phyloP scores from a whole-genome alignment of 2,888 invertebrate genomes.

The Tethea ocularis region DNA sequence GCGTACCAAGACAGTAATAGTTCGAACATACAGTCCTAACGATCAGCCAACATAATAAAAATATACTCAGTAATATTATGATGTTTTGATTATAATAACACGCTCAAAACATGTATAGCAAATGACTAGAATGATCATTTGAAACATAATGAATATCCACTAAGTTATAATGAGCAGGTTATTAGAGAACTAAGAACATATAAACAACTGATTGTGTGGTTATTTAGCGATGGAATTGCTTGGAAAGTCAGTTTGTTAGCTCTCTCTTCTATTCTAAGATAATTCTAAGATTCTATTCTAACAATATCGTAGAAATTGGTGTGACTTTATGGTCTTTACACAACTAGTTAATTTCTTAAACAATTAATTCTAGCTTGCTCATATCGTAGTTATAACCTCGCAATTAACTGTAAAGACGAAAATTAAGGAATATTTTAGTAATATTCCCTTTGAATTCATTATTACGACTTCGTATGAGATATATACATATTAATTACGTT shows the following conservation, averaged over 20 bases:
- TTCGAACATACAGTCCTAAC: constrained; percentile 17
- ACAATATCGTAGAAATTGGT: no score
- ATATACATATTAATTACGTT: no score
- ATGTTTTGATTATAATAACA: constrained; percentile 1
- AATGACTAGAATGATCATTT: neutral
- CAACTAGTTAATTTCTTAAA: no score
- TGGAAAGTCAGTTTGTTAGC: constrained; percentile 1
- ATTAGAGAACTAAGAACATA: constrained; percentile 1
- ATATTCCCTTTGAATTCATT: no score
- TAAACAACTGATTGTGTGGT: neutral
- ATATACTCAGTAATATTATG: constrained; percentile 23
- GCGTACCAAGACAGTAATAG: constrained; percentile 13
- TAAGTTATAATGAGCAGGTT: constrained; percentile 1
- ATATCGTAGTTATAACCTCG: no score
- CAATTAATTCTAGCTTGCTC: no score
- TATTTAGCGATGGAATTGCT: neutral
- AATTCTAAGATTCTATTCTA: no score
- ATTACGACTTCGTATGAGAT: no score
- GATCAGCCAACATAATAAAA: constrained; percentile 23
- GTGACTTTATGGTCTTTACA: no score
- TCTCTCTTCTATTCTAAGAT: neutral
- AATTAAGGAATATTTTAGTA: no score
- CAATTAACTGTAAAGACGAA: no score
- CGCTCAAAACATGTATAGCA: neutral
- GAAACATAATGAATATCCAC: neutral